Evolutionary conservation across 2,113 vertebrate species (phyloP), one percentile per base, ranked within the genome.

Genomic region (Podarcis cretensis): DNA sequence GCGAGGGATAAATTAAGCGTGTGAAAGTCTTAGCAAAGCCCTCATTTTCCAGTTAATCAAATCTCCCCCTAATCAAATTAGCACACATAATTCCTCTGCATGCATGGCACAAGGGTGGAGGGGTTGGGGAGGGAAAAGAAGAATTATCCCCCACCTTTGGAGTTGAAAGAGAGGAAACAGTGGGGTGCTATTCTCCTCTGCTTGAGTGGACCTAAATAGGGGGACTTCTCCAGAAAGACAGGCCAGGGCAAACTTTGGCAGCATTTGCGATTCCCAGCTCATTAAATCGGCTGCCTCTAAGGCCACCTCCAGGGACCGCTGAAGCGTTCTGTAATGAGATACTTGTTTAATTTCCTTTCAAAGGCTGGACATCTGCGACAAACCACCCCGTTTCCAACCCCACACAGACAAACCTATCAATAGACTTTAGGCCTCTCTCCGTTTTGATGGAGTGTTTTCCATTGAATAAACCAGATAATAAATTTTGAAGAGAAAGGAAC

Each of bases 21-120:
- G 98, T 99, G 99, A 99, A 99, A 98, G 98, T 99, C 98, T 99
- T 98, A 98, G 98, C 98, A 99, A 99, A 99, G 98, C 98, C 98
- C 98, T 99, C 98, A 99, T 99, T 99, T 99, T 99, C 98, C 98
- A 99, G 98, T 98, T 99, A 99, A 99, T 99, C 98, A 99, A 99
- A 99, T 99, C 99, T 99, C 98, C 98, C 87, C 98, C 98, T 99
- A 99, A 99, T 99, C 98, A 99, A 99, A 99, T 99, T 99, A 99
- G 98, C 97, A 97, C 98, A 98, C 98, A 99, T 99, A 99, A 99
- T 99, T 99, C 98, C 98, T 98, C 98, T 98, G 98, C 98, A 99
- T 99, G 98, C 98, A 96, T 97, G 97, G 98, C 98, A 98, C 82
- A 54, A 48, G 82, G 63, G 16, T 18, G 16, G 32, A 75, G 54